phyloP scores from a whole-genome alignment of 1,140 invertebrate genomes.

The Sycobia sp. region DNA sequence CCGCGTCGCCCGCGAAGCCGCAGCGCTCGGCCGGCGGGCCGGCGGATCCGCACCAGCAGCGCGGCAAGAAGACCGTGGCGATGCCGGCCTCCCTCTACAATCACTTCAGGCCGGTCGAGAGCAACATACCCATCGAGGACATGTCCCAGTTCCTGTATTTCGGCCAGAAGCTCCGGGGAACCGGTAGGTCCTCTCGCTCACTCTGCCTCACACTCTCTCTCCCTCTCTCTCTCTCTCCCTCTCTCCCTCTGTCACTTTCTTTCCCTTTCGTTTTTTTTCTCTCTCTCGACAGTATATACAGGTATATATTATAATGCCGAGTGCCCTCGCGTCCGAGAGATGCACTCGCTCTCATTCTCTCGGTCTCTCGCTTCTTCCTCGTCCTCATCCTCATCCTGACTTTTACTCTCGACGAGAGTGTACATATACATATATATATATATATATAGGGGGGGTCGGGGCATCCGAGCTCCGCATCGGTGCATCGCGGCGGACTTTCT shows the following conservation, averaged over 20 bases:
- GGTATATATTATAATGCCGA: too few species aligned
- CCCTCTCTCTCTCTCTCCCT: background rate
- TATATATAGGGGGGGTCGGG: too few species aligned
- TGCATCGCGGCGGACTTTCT: too few species aligned
- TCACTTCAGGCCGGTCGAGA: constrained; percentile 67
- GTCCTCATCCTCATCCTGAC: too few species aligned
- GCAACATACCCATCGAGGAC: constrained; percentile 68
- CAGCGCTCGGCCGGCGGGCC: constrained; percentile 38
- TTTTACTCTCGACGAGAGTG: too few species aligned
- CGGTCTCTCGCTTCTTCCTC: too few species aligned
- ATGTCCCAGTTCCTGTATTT: constrained; percentile 74
- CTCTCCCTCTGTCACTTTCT: too few species aligned
- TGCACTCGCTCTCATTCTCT: constrained; percentile 22
- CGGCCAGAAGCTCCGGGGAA: constrained; percentile 63
- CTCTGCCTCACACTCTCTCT: background rate
- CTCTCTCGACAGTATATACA: constrained; percentile 36
- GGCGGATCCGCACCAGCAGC: constrained; percentile 28
- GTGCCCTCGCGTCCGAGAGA: too few species aligned
- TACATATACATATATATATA: too few species aligned
- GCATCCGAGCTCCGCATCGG: too few species aligned
- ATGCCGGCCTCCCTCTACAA: constrained; percentile 69
- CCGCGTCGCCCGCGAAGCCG: constrained; percentile 7
- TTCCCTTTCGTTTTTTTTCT: constrained; percentile 4
- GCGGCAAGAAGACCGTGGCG: constrained; percentile 53
- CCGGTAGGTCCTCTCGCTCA: constrained; percentile 7